Base-by-base conservation (phyloP, 2,113 vertebrate genomes). In the Bostrychus sinensis region DNA sequence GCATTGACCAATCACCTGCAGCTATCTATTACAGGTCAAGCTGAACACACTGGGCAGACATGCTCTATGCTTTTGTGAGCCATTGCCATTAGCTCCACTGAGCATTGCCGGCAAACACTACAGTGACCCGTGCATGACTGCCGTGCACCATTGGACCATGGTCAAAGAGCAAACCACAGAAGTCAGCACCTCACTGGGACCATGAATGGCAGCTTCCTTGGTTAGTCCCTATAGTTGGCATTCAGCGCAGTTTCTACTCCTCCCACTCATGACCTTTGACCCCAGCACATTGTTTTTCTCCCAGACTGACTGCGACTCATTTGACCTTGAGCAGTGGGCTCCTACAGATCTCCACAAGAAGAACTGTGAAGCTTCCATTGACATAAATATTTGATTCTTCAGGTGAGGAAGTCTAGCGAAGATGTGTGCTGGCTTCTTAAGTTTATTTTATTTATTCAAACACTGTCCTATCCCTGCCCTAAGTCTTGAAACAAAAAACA, bases 221-320 rank as follows among this genome's bases (percentile, higher is more conserved):
- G 17, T 61, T 70, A 45, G 62, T 61, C 74, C 19, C n/a, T n/a
- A 45, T n/a, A 36, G 76, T 90, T 91, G 82, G 87, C 83, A 89
- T 87, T 90, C 88, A 82, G 71, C 57, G 80, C 37, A 50, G 63
- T 66, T 84, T 70, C 60, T n/a, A n/a, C n/a, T n/a, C 68, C 84
- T 79, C 25, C 36, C 56, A 73, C 72, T 74, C 58, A 22, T 4
- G 37, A 72, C 66, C 63, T 72, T 61, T 78, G 72, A 79, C 75
- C 70, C 43, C 45, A 39, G 78, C 66, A 41, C 55, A 74, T 73
- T 62, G 5, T 14, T 34, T 62, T 59, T 59, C 67, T 82, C 74
- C 77, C 58, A 75, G 63, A 56, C 68, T 46, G 32, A 37, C 30
- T n/a, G 53, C 59, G 78, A 70, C 75, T 86, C 75, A 43, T 34